Evolutionary conservation across 2,797 vertebrate genomes (phyloP).

Genomic region (Microctenopoma lineatum): DNA sequence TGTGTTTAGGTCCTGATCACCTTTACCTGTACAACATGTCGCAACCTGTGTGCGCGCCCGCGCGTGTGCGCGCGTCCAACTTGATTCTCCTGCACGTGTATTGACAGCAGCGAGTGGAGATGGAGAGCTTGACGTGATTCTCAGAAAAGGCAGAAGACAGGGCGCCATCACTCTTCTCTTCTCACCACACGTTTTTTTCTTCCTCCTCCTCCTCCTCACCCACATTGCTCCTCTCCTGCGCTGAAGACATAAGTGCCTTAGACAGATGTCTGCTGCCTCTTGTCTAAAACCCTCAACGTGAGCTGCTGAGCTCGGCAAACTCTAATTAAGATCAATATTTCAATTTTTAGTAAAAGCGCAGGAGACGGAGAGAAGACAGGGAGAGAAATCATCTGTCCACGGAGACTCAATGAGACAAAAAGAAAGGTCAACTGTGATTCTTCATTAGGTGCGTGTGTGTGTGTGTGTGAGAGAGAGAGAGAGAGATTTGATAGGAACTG

Average conservation of each 20-base stretch:
- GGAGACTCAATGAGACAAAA: conserved; percentile 70
- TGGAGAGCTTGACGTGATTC: conserved; percentile 71
- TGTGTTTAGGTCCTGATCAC: not conserved
- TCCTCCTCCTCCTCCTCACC: conserved; percentile 43
- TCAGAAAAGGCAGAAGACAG: conserved; percentile 75
- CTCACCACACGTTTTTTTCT: conserved; percentile 31
- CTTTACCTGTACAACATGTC: conserved; percentile 1
- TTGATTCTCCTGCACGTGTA: conserved; percentile 50
- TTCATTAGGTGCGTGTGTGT: conserved; percentile 50
- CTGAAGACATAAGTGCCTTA: conserved; percentile 81
- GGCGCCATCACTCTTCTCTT: conserved; percentile 78
- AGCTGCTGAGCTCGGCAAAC: conserved; percentile 87
- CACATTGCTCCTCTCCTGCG: conserved; percentile 53
- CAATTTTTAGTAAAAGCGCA: conserved; percentile 85
- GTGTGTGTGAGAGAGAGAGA: conserved; percentile 9
- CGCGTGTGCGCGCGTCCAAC: conserved; percentile 19
- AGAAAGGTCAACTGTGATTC: conserved; percentile 84
- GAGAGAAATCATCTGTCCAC: conserved; percentile 75
- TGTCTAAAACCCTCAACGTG: conserved; percentile 81
- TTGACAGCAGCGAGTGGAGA: conserved; percentile 65
- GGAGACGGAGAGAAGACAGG: conserved; percentile 70
- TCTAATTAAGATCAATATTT: conserved; percentile 91
- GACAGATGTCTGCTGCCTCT: conserved; percentile 83
- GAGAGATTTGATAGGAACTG: not conserved
- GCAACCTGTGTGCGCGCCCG: conserved; percentile 10